phyloP scores from a whole-genome alignment of 2,888 invertebrate species.

The Polyploca ridens region DNA sequence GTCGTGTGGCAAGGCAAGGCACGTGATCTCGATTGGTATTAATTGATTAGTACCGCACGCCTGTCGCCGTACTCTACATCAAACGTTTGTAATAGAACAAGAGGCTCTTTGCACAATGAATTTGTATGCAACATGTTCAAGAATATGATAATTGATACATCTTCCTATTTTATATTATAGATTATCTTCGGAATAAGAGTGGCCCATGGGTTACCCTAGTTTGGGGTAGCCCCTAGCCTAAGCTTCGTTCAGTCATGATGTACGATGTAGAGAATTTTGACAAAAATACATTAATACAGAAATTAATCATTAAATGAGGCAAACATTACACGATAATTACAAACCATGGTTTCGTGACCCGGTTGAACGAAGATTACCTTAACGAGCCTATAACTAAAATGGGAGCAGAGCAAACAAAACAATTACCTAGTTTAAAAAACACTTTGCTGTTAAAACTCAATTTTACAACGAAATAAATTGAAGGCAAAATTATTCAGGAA shows the following conservation, averaged over 20 bases:
- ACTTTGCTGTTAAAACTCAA: background rate
- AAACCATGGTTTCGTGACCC: conserved; percentile 28
- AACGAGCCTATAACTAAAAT: conserved; percentile 9
- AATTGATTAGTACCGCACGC: conserved; percentile 71
- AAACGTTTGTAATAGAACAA: conserved; percentile 6
- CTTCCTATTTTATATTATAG: background rate
- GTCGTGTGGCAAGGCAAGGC: conserved; percentile 43
- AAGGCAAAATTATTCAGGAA: background rate
- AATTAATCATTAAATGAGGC: too few relatives aligned
- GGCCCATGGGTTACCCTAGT: background rate
- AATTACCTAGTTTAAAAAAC: background rate
- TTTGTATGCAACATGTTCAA: background rate
- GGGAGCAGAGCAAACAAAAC: background rate
- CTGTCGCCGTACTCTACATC: conserved; percentile 37
- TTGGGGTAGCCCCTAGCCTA: background rate
- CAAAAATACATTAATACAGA: too few relatives aligned
- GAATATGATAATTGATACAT: background rate
- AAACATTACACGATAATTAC: conserved; percentile 22
- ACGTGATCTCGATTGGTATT: conserved; percentile 61
- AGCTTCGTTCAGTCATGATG: background rate
- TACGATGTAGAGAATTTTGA: too few relatives aligned
- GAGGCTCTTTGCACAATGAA: background rate
- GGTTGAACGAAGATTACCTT: conserved; percentile 14
- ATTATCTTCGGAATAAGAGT: background rate
- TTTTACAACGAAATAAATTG: background rate